phyloP scores from a whole-genome alignment of 2,888 invertebrate species.

The Catocala nupta region DNA sequence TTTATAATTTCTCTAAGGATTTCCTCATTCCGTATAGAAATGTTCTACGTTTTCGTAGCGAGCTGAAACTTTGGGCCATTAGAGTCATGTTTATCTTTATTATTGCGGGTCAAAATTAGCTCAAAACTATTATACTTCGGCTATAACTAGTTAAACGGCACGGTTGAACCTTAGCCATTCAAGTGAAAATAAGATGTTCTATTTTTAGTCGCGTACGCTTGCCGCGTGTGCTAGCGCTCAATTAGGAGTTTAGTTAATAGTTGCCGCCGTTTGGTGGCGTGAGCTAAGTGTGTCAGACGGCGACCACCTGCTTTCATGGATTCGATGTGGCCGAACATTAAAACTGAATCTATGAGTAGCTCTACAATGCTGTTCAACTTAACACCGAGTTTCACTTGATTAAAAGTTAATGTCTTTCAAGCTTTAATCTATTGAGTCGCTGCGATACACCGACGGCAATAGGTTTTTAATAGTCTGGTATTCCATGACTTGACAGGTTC shows the following conservation, averaged over 20 bases:
- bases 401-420: too few relatives aligned
- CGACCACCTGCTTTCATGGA: slow-evolving; percentile 33
- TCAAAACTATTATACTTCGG: slow-evolving; percentile 7
- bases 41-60: too few relatives aligned
- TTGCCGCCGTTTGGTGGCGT: slow-evolving; percentile 51
- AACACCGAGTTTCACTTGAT: too few relatives aligned
- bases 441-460: too few relatives aligned
- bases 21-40: too few relatives aligned
- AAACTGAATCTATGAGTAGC: not conserved
- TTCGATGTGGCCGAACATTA: slow-evolving; percentile 3
- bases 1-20: too few relatives aligned
- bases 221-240: slow-evolving; percentile 48
- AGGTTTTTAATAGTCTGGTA: too few relatives aligned
- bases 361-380: too few relatives aligned
- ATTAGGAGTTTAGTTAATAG: slow-evolving; percentile 46
- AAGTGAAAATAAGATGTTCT: slow-evolving; percentile 50
- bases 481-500: too few relatives aligned
- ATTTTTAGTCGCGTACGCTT: slow-evolving; percentile 54
- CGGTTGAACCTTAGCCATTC: slow-evolving; percentile 32
- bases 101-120: slow-evolving; percentile 6
- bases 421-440: too few relatives aligned
- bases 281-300: slow-evolving; percentile 71
- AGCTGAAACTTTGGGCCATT: too few relatives aligned
- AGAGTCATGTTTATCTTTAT: not conserved
- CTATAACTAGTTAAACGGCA: slow-evolving; percentile 4